These are phyloP conservation scores for Oreochromis aureus DNA, from an alignment of 2,113 vertebrate genomes.

Conservation along the genomic window DNA sequence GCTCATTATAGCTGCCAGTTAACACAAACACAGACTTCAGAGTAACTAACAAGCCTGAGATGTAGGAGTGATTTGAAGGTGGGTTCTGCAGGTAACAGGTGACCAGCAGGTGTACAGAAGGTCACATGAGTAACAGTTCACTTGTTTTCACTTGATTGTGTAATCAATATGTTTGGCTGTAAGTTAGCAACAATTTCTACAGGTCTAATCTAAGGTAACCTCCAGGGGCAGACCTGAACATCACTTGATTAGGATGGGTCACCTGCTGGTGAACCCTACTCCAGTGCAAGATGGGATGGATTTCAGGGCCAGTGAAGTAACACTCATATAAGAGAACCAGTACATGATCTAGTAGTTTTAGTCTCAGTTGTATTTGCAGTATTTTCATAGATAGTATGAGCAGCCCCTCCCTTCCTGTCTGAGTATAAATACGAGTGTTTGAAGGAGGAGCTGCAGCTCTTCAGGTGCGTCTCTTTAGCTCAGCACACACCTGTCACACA, in stretches of 20 bases:
- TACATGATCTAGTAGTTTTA: background rate
- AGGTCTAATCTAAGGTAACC: background rate
- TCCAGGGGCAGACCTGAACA: background rate
- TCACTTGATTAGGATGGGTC: background rate
- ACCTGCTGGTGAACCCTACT: background rate
- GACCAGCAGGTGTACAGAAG: background rate
- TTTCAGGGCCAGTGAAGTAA: background rate
- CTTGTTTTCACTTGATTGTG: background rate
- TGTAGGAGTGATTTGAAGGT: background rate
- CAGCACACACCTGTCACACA: background rate
- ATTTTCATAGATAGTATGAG: background rate
- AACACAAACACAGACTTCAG: background rate
- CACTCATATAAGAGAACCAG: background rate
- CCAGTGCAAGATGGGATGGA: background rate
- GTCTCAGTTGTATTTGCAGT: background rate
- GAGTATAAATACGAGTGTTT: constrained; percentile 28
- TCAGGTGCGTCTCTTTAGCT: background rate
- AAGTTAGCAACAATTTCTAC: background rate
- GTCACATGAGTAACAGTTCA: background rate
- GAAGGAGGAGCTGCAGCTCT: constrained; percentile 41
- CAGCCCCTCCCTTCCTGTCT: background rate
- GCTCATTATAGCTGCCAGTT: background rate
- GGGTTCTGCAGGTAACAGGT: background rate
- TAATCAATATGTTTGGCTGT: background rate
- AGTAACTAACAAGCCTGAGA: background rate